Percentiles rank a stretch among this genome's conserved stretches.
Evolutionary conservation across 2,797 vertebrate genomes (phyloP).

Genomic region (Antennarius maculatus): DNA sequence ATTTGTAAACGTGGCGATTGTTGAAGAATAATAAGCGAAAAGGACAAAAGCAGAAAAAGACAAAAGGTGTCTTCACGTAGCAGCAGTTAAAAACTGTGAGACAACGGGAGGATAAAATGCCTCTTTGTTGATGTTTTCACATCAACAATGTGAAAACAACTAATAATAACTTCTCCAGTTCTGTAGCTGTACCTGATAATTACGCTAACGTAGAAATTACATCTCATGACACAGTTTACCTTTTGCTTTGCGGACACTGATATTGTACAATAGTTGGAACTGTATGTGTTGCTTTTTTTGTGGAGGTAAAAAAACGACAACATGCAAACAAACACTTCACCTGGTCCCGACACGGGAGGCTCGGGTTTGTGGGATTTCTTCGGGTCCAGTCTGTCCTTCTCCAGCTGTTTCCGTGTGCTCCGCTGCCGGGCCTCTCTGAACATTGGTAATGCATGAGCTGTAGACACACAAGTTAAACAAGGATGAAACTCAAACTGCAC

Average conservation of each 20-base stretch:
- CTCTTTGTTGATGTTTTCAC: not conserved
- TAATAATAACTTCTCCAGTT: slow-evolving; percentile 19
- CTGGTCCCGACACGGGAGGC: slow-evolving; percentile 97
- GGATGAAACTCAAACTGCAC: slow-evolving; percentile 40
- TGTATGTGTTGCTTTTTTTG: not conserved
- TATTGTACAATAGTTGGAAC: not conserved
- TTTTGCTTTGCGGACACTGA: not conserved
- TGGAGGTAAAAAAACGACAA: not conserved
- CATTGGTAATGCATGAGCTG: slow-evolving; percentile 97
- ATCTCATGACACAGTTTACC: slow-evolving; percentile 1
- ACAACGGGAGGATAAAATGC: slow-evolving; percentile 26
- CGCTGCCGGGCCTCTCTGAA: slow-evolving; percentile 96
- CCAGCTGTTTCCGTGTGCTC: slow-evolving; percentile 96
- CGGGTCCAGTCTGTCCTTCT: slow-evolving; percentile 95
- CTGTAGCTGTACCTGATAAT: slow-evolving; percentile 1
- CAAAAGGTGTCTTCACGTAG: slow-evolving; percentile 20
- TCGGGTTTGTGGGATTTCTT: slow-evolving; percentile 97
- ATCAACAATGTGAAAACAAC: slow-evolving; percentile 44
- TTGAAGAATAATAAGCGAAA: slow-evolving; percentile 2
- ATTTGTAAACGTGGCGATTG: slow-evolving; percentile 10
- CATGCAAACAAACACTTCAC: slow-evolving; percentile 66
- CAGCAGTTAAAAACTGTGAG: slow-evolving; percentile 35
- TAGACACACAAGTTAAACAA: slow-evolving; percentile 56
- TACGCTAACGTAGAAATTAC: not conserved
- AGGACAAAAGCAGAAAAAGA: slow-evolving; percentile 8